These are phyloP conservation scores for Typhlomys cinereus DNA, from an alignment of 2,113 vertebrate genomes.

Conservation along the genomic window DNA sequence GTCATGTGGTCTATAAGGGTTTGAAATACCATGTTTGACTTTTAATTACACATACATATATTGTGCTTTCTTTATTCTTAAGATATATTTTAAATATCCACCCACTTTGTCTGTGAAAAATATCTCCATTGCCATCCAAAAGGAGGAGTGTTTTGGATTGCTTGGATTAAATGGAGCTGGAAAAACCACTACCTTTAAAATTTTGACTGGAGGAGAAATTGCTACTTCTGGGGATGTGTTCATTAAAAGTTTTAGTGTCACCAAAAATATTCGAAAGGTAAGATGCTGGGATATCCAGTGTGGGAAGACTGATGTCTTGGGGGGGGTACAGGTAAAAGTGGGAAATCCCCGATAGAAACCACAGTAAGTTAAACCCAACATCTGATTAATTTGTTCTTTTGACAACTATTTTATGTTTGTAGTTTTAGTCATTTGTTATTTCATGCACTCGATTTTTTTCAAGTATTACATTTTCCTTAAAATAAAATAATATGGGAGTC, in stretches of 20 bases:
- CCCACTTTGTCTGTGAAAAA: conserved; percentile 92
- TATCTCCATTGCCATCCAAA: conserved; percentile 91
- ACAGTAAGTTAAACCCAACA: background rate
- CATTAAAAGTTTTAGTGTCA: conserved; percentile 93
- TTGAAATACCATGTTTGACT: background rate
- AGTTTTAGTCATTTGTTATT: background rate
- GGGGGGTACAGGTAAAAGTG: background rate
- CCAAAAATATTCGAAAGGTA: conserved; percentile 93
- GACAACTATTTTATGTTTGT: background rate
- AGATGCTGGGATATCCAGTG: background rate
- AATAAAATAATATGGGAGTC: background rate
- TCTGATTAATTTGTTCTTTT: background rate
- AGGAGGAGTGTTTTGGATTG: conserved; percentile 95
- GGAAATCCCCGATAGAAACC: background rate
- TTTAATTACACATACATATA: background rate
- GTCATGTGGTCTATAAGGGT: background rate
- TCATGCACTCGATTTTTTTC: background rate
- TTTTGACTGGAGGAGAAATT: conserved; percentile 93
- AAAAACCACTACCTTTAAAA: conserved; percentile 96
- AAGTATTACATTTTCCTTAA: background rate
- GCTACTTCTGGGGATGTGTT: conserved; percentile 92
- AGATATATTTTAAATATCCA: conserved; percentile 86
- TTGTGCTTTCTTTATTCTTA: conserved; percentile 27
- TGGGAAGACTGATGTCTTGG: background rate
- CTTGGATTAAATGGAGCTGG: conserved; percentile 97